Evolutionary conservation across 2,888 invertebrate species (phyloP), one percentile per base, ranked within the genome.

Genomic region (Coenonympha glycerion): DNA sequence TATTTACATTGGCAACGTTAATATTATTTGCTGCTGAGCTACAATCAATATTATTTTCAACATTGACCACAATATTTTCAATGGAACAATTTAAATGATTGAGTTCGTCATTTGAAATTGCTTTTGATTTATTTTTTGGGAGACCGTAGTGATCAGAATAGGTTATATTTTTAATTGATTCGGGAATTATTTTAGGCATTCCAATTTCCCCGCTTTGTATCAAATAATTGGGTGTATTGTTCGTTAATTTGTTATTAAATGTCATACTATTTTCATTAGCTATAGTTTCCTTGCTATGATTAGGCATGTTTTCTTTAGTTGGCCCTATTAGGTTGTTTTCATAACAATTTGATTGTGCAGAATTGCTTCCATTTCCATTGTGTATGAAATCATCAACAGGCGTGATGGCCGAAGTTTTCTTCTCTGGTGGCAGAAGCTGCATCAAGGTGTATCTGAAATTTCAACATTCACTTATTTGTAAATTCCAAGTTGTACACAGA

Each of bases 371-470:
- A 37, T 37, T 11, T 18, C 18, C 28, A 28, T 8, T 18, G 0
- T 50, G 15, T 34, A 6, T 11, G 24, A 1, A 18, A 37, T 21
- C 13, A 2, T 11, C 13, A 3, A 3, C 37, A 6, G 6, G 21
- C 19, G 3, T 3, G 11, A 13, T 6, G 36, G 6, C 6, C 21
- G 16, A 36, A 30, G 24, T 36, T 33, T 6, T n/a, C 13, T 36
- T 31, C 28, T 24, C 34, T 19, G 52, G 11, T 9, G 56, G 48
- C 26, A 41, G 16, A n/a, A 52, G 18, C 34, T 63, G 59, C 53
- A 63, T 39, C 49, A 44, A 52, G 24, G 60, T 33, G 30, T 51
- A 63, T 16, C 63, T 63, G 56, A 37, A 61, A 58, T 28, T 33
- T 37, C 28, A 42, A 19, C 2, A 11, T n/a, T 26, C 6, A 40